These are phyloP conservation scores for Pheosia tremula DNA, from an alignment of 2,888 invertebrate genomes.

Conservation along the genomic window DNA sequence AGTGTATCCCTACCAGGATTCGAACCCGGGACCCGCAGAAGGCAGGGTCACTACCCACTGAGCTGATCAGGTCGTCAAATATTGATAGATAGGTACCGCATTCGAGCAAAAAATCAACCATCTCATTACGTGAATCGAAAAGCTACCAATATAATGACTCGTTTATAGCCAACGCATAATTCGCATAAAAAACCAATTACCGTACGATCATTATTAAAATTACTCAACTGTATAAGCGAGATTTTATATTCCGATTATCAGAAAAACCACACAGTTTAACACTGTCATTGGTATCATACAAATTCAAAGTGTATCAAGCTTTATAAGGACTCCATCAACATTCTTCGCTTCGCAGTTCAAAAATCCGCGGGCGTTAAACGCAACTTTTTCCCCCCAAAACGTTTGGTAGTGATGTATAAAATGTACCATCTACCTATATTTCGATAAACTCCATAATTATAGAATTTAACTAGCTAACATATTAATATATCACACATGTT, in stretches of 20 bases:
- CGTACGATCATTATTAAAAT: background rate
- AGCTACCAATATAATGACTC: background rate
- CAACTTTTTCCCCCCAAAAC: slow-evolving; percentile 42
- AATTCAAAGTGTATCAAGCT: slow-evolving; percentile 26
- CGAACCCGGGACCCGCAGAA: too few relatives aligned
- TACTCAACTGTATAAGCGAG: slow-evolving; percentile 2
- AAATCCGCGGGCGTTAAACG: slow-evolving; percentile 42
- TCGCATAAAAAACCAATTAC: background rate
- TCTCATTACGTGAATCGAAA: background rate
- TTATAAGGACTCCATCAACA: slow-evolving; percentile 37
- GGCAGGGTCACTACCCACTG: too few relatives aligned
- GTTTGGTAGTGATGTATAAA: slow-evolving; percentile 13
- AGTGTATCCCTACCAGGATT: too few relatives aligned
- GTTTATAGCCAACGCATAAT: background rate
- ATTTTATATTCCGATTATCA: slow-evolving; percentile 8
- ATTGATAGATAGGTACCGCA: too few relatives aligned
- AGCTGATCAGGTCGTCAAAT: too few relatives aligned
- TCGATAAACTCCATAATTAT: too few relatives aligned
- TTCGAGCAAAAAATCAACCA: background rate
- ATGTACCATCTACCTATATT: background rate
- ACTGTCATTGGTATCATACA: slow-evolving; percentile 29
- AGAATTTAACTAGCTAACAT: too few relatives aligned
- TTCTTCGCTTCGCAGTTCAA: slow-evolving; percentile 38
- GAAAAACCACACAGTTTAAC: slow-evolving; percentile 24
- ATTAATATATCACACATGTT: too few relatives aligned